phyloP scores from a whole-genome alignment of 2,113 vertebrate species.

The Nannospalax galili region DNA sequence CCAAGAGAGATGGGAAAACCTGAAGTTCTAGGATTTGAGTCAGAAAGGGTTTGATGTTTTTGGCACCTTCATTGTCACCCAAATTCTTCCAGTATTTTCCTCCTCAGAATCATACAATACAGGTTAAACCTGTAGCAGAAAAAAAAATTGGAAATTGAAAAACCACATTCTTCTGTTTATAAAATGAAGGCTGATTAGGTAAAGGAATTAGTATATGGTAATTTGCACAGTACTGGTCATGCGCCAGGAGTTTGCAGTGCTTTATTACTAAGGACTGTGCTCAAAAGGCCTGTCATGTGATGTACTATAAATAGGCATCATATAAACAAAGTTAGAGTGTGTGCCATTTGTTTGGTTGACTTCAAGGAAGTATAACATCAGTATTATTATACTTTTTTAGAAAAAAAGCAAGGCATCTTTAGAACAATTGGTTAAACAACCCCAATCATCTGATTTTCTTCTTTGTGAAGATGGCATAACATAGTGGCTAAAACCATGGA shows the following conservation, averaged over 20 bases:
- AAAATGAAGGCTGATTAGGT: conserved; percentile 13
- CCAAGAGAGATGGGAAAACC: conserved; percentile 6
- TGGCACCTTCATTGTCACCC: not conserved
- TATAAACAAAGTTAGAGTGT: conserved; percentile 40
- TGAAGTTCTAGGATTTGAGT: not conserved
- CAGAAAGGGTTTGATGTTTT: not conserved
- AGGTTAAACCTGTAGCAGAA: conserved; percentile 31
- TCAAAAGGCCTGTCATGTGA: not conserved
- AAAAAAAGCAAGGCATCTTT: not conserved
- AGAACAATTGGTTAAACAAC: not conserved
- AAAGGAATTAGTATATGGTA: not conserved
- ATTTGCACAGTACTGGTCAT: not conserved
- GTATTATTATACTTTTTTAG: not conserved
- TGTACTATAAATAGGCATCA: not conserved
- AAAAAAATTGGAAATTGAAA: conserved; percentile 37
- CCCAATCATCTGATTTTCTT: not conserved
- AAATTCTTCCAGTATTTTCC: conserved; percentile 4
- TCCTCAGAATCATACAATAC: not conserved
- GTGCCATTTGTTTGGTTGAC: not conserved
- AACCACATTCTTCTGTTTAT: conserved; percentile 26
- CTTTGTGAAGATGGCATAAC: conserved; percentile 22
- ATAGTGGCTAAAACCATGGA: not conserved
- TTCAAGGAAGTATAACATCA: conserved; percentile 46
- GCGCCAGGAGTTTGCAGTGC: not conserved
- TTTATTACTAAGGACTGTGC: conserved; percentile 44